Base-by-base conservation (phyloP, 2,888 invertebrate genomes). In the Ptychoptera contaminata region DNA sequence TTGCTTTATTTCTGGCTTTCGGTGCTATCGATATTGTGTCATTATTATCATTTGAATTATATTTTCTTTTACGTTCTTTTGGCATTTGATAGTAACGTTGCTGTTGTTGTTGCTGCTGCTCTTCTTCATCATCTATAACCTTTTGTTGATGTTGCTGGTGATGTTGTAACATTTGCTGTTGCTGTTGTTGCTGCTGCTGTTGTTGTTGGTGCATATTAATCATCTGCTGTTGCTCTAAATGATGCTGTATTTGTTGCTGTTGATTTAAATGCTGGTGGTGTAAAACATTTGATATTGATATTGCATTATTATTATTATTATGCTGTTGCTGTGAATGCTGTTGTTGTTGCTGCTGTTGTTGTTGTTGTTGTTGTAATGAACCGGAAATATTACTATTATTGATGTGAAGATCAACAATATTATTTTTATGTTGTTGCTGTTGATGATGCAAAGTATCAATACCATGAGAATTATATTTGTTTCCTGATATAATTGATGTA, bases 271-370 rank as follows among this genome's bases (percentile, higher is more conserved):
- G 46, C 1, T 29, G 31, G 8, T 32, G 32, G 11, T 45, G 31
- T 29, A 34, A 30, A 8, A 14, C 16, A 36, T 43, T 47, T 30
- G 23, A 23, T 23, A 23, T 23, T 23, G 23, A 23, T 23, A 23
- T 23, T 23, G 23, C 3, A 7, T 23, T 23, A 23, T 23, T 23
- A 23, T 23, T 55, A 73, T 67, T 59, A 70, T 66, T 52, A 69
- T 32, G 70, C 69, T 44, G 62, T 62, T 52, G 70, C 68, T 47
- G 67, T 53, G 49, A 52, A 49, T 62, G 66, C 48, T 56, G 59
- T 69, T 53, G 68, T 67, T 47, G 65, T 59, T 48, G 68, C 68
- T 52, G 68, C 58, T 51, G 71, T 65, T 52, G 71, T 71, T 38
- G 68, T 56, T 46, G 66, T 56, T 48, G 65, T 58, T 62, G 66